Base-by-base conservation (phyloP, 2,888 invertebrate genomes). In the Cephus nigrinus region DNA sequence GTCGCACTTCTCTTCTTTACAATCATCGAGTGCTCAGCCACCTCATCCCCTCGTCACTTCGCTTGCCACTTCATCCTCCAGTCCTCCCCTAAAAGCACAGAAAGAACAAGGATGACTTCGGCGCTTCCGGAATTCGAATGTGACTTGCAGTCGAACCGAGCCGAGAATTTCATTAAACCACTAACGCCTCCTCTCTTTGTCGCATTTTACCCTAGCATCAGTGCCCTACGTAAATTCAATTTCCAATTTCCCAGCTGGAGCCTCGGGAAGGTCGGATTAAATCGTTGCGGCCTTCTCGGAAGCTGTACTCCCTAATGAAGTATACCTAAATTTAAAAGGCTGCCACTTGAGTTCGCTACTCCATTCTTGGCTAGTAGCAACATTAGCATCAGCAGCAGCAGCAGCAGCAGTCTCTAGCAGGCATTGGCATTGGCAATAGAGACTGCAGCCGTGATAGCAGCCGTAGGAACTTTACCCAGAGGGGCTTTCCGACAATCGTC, bases 171-270 rank as follows among this genome's bases (percentile, higher is more conserved):
- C 15, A 40, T 40, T 15, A 15, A 5, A 15, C 40, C 40, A 15
- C 15, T 5, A 15, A 15, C 5, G 15, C 5, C 15, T 40, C 36
- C 40, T 40, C 15, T 15, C 55, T 55, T 55, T 55, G 23, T 55
- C 55, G 23, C 9, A 55, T 55, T 23, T 23, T 9, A 2, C 55
- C 9, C 55, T 55, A 1, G 86, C 85, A 88, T 89, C 87, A 88
- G 83, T 82, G 82, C 84, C 85, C 78, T 82, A 82, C 81, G 84
- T 83, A 87, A 88, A 89, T 87, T 86, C 84, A 88, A 88, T 88
- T 89, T 88, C 84, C 84, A 88, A 88, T 88, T 89, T 88, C 84
- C 85, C 82, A 33, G 32, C 12, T 79, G 76, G 82, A 80, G 68
- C 69, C 68, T 35, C 80, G 81, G 80, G 80, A 82, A 55, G 84